phyloP scores from a whole-genome alignment of 2,797 vertebrate genomes.

The Mycteria americana region DNA sequence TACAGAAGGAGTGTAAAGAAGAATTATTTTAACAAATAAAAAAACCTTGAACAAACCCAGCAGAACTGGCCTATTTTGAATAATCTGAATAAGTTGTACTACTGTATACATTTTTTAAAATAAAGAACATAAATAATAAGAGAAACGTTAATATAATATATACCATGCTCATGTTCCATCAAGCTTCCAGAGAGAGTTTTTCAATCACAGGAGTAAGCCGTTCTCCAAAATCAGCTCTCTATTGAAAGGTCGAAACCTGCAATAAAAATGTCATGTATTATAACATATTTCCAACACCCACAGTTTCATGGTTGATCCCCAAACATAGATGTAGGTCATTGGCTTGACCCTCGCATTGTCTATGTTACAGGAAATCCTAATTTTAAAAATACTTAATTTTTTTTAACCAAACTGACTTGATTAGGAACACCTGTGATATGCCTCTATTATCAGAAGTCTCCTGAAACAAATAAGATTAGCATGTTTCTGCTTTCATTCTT shows the following conservation, averaged over 20 bases:
- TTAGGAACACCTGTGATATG: constrained; percentile 77
- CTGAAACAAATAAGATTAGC: constrained; percentile 75
- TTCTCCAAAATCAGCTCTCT: constrained; percentile 74
- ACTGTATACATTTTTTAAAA: not conserved
- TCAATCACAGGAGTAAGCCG: constrained; percentile 70
- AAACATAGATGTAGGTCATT: constrained; percentile 70
- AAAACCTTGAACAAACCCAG: constrained; percentile 14
- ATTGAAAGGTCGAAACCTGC: constrained; percentile 78
- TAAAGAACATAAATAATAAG: constrained; percentile 54
- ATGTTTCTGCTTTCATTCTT: constrained; percentile 73
- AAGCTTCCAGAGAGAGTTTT: constrained; percentile 65
- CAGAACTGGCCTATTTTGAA: constrained; percentile 15
- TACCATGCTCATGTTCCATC: constrained; percentile 72
- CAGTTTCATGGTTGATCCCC: constrained; percentile 71
- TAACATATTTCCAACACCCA: constrained; percentile 75
- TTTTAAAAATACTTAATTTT: constrained; percentile 62
- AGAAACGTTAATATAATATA: constrained; percentile 62
- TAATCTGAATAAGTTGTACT: not conserved
- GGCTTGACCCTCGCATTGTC: constrained; percentile 64
- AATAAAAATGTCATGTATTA: constrained; percentile 82
- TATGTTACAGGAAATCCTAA: constrained; percentile 67
- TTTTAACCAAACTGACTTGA: constrained; percentile 64
- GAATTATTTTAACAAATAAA: constrained; percentile 37
- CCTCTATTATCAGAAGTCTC: constrained; percentile 66
- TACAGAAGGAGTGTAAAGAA: constrained; percentile 33